These are phyloP conservation scores for Knipowitschia caucasica DNA, from an alignment of 2,797 vertebrate genomes.

Conservation along the genomic window DNA sequence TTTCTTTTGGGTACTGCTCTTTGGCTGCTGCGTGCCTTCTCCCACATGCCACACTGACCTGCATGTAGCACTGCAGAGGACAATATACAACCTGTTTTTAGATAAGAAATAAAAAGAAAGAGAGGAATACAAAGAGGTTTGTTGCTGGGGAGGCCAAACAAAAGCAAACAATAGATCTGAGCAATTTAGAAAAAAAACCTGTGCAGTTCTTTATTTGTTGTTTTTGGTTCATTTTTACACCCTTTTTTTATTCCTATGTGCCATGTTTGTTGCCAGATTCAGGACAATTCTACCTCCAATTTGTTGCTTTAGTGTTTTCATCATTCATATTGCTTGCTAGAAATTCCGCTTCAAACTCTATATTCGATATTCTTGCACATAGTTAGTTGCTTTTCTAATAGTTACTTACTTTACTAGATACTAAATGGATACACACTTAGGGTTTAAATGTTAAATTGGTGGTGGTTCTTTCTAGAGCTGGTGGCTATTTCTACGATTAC, in stretches of 20 bases:
- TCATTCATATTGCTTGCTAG: not conserved
- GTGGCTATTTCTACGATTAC: too few species aligned
- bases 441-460: too few species aligned
- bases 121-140: slow-evolving; percentile 19
- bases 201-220: slow-evolving; percentile 25
- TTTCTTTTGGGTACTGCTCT: slow-evolving; percentile 11
- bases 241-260: slow-evolving; percentile 31
- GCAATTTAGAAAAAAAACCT: slow-evolving; percentile 26
- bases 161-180: slow-evolving; percentile 23
- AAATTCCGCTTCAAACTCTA: not conserved
- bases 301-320: slow-evolving; percentile 25
- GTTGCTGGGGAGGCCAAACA: slow-evolving; percentile 31
- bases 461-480: too few species aligned
- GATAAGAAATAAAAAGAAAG: not conserved
- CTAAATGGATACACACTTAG: too few species aligned
- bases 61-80: slow-evolving; percentile 27
- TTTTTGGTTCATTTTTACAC: slow-evolving; percentile 41
- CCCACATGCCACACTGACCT: slow-evolving; percentile 33
- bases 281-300: slow-evolving; percentile 38
- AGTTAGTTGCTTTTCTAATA: too few species aligned
- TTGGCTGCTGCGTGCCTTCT: slow-evolving; percentile 33
- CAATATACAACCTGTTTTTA: too few species aligned
- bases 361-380: not conserved
- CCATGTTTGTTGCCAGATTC: slow-evolving; percentile 50
- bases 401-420: too few species aligned